Base-by-base conservation (phyloP, 1,140 invertebrate genomes). In the Drosophila suzukii region DNA sequence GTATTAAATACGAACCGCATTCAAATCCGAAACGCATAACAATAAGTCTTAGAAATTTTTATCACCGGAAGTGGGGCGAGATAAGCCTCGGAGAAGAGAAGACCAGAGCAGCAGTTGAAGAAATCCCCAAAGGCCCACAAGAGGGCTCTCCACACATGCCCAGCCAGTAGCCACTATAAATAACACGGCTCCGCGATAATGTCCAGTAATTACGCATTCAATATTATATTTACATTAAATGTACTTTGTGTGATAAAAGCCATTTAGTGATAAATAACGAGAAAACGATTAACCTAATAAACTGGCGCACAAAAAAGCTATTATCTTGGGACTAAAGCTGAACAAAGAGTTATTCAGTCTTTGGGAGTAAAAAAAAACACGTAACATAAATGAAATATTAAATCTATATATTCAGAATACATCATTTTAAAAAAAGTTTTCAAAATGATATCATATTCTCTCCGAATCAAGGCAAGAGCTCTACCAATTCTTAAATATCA, bases 21-120 rank as follows among this genome's bases (percentile, higher is more conserved):
- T 50, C 32, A 58, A 57, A 53, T 74, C 20, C 47, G 27, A 66
- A 54, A 15, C 27, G 54, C 47, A 47, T 27, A 44, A 75, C 15
- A 58, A 66, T 11, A 30, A 54, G 27, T 51, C 54, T 49, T 58
- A 24, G 54, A 47, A 41, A 41, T 17, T 43, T 54, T 66, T 67
- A 75, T 75, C 72, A 75, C 66, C 73, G 73, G 73, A 75, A 75
- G 73, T 75, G 72, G 24, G 34, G 27, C 39, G 32, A 41, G 54
- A 50, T 62, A 67, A 75, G 30, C 51, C 60, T n/a, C 27, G 4
- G 43, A 55, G 43, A 38, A 46, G 6, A 41, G 24, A 60, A 46
- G 32, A 50, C 44, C 27, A 44, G 15, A 53, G 43, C 39, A 73
- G 36, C 59, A 67, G 58, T 39, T 66, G 17, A 47, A 66, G 51